phyloP scores from a whole-genome alignment of 92 coral and sea anemone species.

The Porites evermanni region DNA sequence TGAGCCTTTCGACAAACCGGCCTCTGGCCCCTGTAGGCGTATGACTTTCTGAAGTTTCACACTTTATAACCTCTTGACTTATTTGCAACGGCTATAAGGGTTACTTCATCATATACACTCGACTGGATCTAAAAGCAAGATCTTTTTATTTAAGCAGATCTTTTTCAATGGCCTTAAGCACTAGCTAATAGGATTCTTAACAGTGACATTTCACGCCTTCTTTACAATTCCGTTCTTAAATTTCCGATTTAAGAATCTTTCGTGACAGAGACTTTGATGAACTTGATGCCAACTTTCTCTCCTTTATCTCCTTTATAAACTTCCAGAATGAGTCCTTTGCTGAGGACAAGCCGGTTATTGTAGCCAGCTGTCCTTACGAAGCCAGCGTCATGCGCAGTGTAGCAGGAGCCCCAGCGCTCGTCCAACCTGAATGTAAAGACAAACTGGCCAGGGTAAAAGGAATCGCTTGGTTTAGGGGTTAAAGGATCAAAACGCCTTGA shows the following conservation, averaged over 20 bases:
- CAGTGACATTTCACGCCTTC: background rate
- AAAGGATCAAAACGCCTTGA: background rate
- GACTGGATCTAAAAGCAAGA: no score
- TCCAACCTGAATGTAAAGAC: slow-evolving; percentile 35
- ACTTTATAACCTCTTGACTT: no score
- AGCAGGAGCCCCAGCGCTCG: slow-evolving; percentile 66
- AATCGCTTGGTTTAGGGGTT: slow-evolving; percentile 9
- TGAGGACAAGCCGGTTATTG: slow-evolving; percentile 26
- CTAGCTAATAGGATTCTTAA: background rate
- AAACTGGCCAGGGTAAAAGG: slow-evolving; percentile 29
- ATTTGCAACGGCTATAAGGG: no score
- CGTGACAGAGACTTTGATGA: slow-evolving; percentile 27
- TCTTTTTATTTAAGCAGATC: no score
- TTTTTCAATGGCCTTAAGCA: background rate
- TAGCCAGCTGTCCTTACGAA: slow-evolving; percentile 22
- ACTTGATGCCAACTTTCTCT: slow-evolving; percentile 59
- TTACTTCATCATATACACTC: no score
- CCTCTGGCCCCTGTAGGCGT: no score
- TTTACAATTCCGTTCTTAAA: background rate
- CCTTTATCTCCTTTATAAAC: slow-evolving; percentile 30
- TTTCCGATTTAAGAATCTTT: slow-evolving; percentile 17
- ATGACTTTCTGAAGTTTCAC: no score
- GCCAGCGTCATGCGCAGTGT: slow-evolving; percentile 63
- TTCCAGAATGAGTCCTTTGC: slow-evolving; percentile 59
- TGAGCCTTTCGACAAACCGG: no score